These are phyloP conservation scores for Nymphalis polychloros DNA, from an alignment of 2,888 invertebrate species.

Conservation along the genomic window DNA sequence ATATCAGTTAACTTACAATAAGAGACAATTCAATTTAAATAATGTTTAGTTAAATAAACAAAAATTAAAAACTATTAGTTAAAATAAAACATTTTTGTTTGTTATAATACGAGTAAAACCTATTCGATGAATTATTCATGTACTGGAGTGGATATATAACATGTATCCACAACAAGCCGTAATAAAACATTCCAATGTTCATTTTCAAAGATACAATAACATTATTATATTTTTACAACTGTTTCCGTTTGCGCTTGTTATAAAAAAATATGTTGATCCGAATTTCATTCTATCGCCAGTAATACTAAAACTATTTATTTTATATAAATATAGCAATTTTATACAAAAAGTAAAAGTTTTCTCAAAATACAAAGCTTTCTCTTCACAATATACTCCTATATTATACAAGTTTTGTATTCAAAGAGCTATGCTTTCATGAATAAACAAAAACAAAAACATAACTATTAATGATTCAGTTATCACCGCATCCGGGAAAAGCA, in stretches of 20 bases:
- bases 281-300: background rate
- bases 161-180: too few species aligned
- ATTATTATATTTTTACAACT: background rate
- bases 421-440: background rate
- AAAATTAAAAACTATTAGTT: too few species aligned
- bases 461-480: background rate
- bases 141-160: too few species aligned
- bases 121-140: too few species aligned
- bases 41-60: too few species aligned
- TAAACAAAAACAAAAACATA: background rate
- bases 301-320: constrained; percentile 1
- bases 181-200: too few species aligned
- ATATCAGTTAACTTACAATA: too few species aligned
- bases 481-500: background rate
- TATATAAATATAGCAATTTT: background rate
- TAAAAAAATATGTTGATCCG: background rate
- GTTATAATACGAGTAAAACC: too few species aligned
- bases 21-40: too few species aligned
- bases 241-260: background rate
- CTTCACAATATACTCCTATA: background rate
- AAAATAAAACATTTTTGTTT: too few species aligned
- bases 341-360: too few species aligned
- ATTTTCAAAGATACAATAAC: too few species aligned
- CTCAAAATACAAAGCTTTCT: background rate
- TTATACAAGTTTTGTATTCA: background rate